phyloP scores from a whole-genome alignment of 2,888 invertebrate species.

The Molanna angustata region DNA sequence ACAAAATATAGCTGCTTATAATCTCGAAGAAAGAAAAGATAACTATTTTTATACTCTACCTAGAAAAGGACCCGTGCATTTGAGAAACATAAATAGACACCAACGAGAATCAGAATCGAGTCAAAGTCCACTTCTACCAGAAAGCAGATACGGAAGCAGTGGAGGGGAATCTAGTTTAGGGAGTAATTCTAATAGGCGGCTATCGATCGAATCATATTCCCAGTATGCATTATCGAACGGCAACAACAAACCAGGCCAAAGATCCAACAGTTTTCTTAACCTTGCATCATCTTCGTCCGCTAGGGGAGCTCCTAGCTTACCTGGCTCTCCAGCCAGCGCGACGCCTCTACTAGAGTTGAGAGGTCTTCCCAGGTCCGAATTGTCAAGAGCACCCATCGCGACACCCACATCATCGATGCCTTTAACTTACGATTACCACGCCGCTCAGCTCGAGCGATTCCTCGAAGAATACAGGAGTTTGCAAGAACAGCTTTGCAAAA shows the following conservation, averaged over 20 bases:
- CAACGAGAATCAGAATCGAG: conserved; percentile 58
- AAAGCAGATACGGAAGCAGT: conserved; percentile 70
- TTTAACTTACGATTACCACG: conserved; percentile 70
- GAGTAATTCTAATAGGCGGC: conserved; percentile 48
- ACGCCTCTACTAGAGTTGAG: conserved; percentile 63
- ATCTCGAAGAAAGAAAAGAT: conserved; percentile 41
- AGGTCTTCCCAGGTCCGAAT: conserved; percentile 45
- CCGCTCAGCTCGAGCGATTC: conserved; percentile 75
- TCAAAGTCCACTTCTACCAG: conserved; percentile 68
- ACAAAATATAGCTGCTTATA: conserved; percentile 13
- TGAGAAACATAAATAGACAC: conserved; percentile 34
- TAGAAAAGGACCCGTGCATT: conserved; percentile 38
- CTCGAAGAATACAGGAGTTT: conserved; percentile 75
- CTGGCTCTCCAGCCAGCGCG: conserved; percentile 64
- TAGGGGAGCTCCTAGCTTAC: conserved; percentile 58
- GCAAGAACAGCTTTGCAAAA: conserved; percentile 73
- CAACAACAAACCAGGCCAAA: conserved; percentile 46
- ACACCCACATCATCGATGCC: conserved; percentile 49
- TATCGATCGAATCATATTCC: conserved; percentile 51
- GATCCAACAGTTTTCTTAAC: conserved; percentile 71
- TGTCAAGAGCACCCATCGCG: conserved; percentile 47
- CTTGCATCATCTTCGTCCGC: conserved; percentile 52
- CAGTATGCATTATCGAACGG: conserved; percentile 38
- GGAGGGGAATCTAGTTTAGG: conserved; percentile 61
- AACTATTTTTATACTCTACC: conserved; percentile 68